Base-by-base conservation (phyloP, 2,797 vertebrate species). In the Parambassis ranga region DNA sequence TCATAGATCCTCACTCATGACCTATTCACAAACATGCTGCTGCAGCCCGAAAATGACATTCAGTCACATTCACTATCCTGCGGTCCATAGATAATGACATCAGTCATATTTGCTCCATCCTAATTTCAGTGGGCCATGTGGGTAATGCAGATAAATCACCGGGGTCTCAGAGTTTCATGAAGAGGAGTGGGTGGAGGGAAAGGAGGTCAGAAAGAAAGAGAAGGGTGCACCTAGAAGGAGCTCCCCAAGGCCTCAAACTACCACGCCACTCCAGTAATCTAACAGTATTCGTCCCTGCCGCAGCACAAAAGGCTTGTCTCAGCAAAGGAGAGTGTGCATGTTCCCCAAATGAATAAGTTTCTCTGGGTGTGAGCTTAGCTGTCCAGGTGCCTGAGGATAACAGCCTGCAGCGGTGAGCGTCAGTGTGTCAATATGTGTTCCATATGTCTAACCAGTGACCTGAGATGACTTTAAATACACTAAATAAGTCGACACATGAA, bases 81-180 rank as follows among this genome's bases (percentile, higher is more conserved):
- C 63, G 42, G 7, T 41, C 75, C 81, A 33, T 65, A 77, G 65
- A 87, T 81, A 88, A 87, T 71, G 61, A 57, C 72, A 82, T 87
- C 73, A 70, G 69, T 68, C 58, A 69, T 77, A 72, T 81, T 75
- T 65, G 58, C 42, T 58, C 35, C 10, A 20, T 69, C 33, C 46
- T 66, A 68, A 78, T 74, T 77, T 71, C 41, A 71, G 60, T 27
- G 42, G 66, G 11, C 77, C 71, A 71, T 86, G 75, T 89, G 87
- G 76, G 58, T 59, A 64, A 67, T 37, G 14, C 23, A 65, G 86
- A 91, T 91, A 90, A 90, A 79, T 73, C 14, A 23, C 37, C 61
- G 52, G 26, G 50, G 60, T 62, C 27, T 46, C 30, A 31, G 36
- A 53, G 36, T 80, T 76, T 76, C 19, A 59, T 36, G 71, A 69